A percentile compares a stretch with the other conserved stretches of the same genome.
Evolutionary conservation across 2,888 invertebrate genomes (phyloP).

Genomic region (Steinernema hermaphroditum): DNA sequence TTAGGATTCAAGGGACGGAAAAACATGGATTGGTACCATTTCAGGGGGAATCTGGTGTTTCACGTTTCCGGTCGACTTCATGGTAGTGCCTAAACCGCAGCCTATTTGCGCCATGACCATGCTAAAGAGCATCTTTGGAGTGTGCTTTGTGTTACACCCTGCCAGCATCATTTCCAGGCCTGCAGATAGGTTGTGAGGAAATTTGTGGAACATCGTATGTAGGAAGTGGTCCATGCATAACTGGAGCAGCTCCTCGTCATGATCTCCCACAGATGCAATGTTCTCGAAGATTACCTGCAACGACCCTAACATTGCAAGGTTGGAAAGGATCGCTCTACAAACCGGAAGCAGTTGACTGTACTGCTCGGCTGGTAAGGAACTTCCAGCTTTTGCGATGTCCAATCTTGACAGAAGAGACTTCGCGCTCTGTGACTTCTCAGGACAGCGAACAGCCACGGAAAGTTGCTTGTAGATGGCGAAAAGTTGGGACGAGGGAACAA

Average conservation of each 20-base stretch:
- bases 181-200: constrained; percentile 56
- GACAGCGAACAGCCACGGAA: constrained; percentile 39
- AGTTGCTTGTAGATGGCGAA: constrained; percentile 49
- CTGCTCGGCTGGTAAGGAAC: constrained; percentile 57
- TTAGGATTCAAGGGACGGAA: too few species aligned
- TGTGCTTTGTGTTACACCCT: constrained; percentile 54
- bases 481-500: constrained; percentile 56
- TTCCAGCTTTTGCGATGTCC: constrained; percentile 58
- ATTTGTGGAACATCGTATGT: constrained; percentile 61
- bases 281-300: constrained; percentile 46
- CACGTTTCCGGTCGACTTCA: background rate
- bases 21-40: constrained; percentile 31
- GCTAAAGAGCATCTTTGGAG: constrained; percentile 51
- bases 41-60: constrained; percentile 34
- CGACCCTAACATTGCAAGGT: background rate
- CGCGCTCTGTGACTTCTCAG: constrained; percentile 39
- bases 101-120: constrained; percentile 41
- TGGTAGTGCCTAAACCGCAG: constrained; percentile 41
- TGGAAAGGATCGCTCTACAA: constrained; percentile 36
- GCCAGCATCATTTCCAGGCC: constrained; percentile 53
- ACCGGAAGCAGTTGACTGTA: constrained; percentile 60
- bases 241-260: constrained; percentile 39
- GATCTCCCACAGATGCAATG: constrained; percentile 34
- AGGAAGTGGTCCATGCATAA: constrained; percentile 59
- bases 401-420: constrained; percentile 48